Base-by-base conservation (phyloP, 64 coral and sea anemone genomes). In the Porites australiensis region DNA sequence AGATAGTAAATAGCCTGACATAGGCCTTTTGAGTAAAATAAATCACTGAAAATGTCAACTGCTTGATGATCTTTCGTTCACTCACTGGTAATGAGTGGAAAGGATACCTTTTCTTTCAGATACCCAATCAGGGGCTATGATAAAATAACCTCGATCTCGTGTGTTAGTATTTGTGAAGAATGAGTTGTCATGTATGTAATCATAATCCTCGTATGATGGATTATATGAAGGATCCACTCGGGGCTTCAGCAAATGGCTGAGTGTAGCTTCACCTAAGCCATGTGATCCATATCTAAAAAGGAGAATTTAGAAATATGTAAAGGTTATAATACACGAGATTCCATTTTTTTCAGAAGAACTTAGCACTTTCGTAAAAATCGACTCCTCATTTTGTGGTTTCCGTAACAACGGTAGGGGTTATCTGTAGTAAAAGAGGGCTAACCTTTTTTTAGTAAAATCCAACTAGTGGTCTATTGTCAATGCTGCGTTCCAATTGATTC, bases 41-140 rank as follows among this genome's bases (percentile, higher is more conserved):
- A 83, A 50, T 15, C 44, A 8, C 19, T 64, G 79, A 65, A 61
- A 58, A n/a, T 83, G 79, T 21, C 18, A 16, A 63, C 15, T 18
- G 44, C 27, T 37, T 37, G 8, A 4, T 18, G 23, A 13, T 8
- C 15, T 16, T 21, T 63, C 62, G 63, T 63, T 84, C 62, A 60
- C 27, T 84, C 81, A 84, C 63, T 84, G 78, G 77, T 96, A 93
- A 63, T 77, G 89, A 57, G 90, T 77, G 23, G 70, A 80, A 62
- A 76, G 43, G 11, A 96, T 90, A n/a, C 91, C 95, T 67, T 96
- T 96, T 45, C 82, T 93, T 51, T 96, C 95, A 15, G 95, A 96
- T 47, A 96, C 95, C 95, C 95, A 96, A 45, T 96, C 95, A 72
- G 95, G 95, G 54, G 91, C 87, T 62, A 96, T 96, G 3, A 96